Conservation (phyloP, 2,113 vertebrate species). For the Alosa alosa region DNA sequence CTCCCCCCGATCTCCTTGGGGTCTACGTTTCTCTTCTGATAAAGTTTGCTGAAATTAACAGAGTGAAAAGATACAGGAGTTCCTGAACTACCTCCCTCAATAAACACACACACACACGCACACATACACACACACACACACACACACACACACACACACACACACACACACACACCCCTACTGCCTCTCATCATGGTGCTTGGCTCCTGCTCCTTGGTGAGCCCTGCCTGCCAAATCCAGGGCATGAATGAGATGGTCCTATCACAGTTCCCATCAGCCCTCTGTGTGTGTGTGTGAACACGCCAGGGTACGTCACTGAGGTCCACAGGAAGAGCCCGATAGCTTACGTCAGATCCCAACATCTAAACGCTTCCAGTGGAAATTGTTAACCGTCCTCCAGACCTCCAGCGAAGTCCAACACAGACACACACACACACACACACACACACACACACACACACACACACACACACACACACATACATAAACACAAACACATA, state of each 20-base stretch:
- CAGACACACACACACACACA: neutral
- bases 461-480: neutral
- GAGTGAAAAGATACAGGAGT: neutral
- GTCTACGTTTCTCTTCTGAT: neutral
- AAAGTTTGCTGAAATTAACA: too few relatives aligned
- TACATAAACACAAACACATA: neutral
- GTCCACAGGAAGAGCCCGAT: slow-evolving; percentile 39
- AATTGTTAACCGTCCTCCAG: slow-evolving; percentile 25
- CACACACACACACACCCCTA: slow-evolving; percentile 18
- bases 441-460: neutral
- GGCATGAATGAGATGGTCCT: slow-evolving; percentile 41
- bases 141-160: slow-evolving; percentile 23
- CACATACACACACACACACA: neutral
- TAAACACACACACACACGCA: neutral
- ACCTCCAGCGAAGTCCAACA: slow-evolving; percentile 38
- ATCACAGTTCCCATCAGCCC: slow-evolving; percentile 36
- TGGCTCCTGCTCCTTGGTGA: slow-evolving; percentile 30
- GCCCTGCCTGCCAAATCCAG: slow-evolving; percentile 39
- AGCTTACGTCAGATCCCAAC: slow-evolving; percentile 32
- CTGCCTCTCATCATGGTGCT: slow-evolving; percentile 33
- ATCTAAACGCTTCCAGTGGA: slow-evolving; percentile 28
- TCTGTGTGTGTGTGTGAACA: slow-evolving; percentile 20
- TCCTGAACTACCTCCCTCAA: neutral
- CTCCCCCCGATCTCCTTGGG: neutral
- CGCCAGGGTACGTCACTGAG: slow-evolving; percentile 31